These are phyloP conservation scores for Actinernus sp. DNA, from an alignment of 92 coral and sea anemone genomes.

Conservation along the genomic window DNA sequence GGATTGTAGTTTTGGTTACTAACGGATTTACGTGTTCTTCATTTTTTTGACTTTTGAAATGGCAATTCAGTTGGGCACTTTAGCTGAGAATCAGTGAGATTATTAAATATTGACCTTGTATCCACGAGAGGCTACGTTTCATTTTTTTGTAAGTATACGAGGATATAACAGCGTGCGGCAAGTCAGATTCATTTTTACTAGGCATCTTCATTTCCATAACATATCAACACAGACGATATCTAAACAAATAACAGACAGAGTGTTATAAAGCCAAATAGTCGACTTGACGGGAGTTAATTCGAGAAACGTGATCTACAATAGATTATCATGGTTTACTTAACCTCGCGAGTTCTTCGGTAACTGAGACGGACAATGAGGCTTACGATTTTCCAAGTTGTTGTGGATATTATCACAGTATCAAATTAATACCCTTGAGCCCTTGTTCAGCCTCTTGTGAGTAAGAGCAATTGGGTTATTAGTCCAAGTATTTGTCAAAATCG, in stretches of 20 bases:
- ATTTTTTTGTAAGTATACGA: too few relatives aligned
- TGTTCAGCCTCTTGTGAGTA: background rate
- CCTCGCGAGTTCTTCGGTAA: conserved; percentile 63
- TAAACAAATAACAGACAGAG: background rate
- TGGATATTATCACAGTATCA: background rate
- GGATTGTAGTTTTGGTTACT: too few relatives aligned
- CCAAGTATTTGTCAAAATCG: background rate
- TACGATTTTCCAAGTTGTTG: background rate
- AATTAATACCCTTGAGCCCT: background rate
- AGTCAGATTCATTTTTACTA: too few relatives aligned
- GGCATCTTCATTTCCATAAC: too few relatives aligned
- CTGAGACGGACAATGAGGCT: conserved; percentile 3
- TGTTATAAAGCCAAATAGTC: background rate
- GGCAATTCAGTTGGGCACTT: too few relatives aligned
- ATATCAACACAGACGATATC: background rate
- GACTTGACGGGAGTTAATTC: background rate
- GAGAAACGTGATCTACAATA: conserved; percentile 2
- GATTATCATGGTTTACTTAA: conserved; percentile 32
- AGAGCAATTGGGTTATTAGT: background rate
- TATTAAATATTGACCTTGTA: too few relatives aligned
- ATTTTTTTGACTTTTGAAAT: too few relatives aligned
- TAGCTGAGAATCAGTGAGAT: too few relatives aligned
- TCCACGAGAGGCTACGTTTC: too few relatives aligned
- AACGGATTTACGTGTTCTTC: too few relatives aligned
- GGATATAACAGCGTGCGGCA: too few relatives aligned